Evolutionary conservation across 2,113 vertebrate species (phyloP).

Genomic region (Bubo bubo): DNA sequence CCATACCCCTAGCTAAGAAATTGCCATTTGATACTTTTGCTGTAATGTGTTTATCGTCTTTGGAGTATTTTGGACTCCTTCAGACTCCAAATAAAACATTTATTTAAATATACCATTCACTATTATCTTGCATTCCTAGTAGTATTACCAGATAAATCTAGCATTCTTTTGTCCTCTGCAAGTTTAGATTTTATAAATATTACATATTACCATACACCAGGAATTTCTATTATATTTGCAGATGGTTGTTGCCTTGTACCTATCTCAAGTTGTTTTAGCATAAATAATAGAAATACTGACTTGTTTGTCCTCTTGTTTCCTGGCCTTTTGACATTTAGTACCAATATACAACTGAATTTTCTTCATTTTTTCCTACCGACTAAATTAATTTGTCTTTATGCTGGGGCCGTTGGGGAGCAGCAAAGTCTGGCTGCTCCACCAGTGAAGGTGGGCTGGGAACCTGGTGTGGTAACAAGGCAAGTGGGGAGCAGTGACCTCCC

Average conservation of each 20-base stretch:
- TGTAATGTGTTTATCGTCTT: neutral
- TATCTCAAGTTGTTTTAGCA: neutral
- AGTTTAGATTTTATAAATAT: neutral
- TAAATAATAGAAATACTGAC: neutral
- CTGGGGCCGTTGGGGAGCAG: neutral
- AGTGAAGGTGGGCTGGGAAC: neutral
- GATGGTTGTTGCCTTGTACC: neutral
- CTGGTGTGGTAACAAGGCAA: rapidly evolving
- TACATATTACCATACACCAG: neutral
- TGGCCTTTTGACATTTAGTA: neutral
- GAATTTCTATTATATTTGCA: neutral
- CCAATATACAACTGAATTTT: neutral
- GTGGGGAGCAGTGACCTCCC: neutral
- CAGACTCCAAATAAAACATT: neutral
- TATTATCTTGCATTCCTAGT: neutral
- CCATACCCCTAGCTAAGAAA: neutral
- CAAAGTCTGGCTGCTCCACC: neutral
- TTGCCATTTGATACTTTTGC: neutral
- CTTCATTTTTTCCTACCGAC: neutral
- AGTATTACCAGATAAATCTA: neutral
- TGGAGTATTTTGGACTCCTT: neutral
- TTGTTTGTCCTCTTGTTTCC: neutral
- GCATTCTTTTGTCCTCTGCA: neutral
- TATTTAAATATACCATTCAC: neutral
- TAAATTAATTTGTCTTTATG: neutral